phyloP scores from a whole-genome alignment of 1,140 invertebrate genomes.

The Scaptomyza pallida region DNA sequence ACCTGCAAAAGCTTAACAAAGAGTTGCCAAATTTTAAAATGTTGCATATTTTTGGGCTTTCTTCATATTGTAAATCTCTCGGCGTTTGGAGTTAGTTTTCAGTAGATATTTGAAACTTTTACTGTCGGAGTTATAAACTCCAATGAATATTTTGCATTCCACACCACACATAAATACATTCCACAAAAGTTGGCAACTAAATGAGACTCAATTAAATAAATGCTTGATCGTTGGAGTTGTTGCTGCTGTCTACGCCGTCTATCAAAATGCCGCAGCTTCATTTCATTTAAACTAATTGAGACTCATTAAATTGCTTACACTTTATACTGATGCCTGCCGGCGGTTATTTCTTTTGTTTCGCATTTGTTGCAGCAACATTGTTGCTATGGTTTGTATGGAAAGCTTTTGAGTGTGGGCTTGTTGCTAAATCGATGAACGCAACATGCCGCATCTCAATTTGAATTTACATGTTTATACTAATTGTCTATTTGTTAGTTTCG shows the following conservation, averaged over 20 bases:
- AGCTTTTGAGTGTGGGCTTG: slow-evolving; percentile 22
- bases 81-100: neutral
- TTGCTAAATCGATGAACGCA: slow-evolving; percentile 27
- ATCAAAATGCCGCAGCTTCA: slow-evolving; percentile 49
- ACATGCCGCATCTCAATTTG: slow-evolving; percentile 24
- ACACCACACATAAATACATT: neutral
- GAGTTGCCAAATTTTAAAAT: neutral
- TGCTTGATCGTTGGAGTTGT: slow-evolving; percentile 21
- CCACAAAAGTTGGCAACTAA: slow-evolving; percentile 16
- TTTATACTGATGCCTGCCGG: slow-evolving; percentile 13
- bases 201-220: slow-evolving; percentile 64
- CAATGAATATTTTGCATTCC: slow-evolving; percentile 1
- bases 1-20: too few relatives aligned
- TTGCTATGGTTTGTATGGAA: slow-evolving; percentile 17
- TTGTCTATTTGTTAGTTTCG: slow-evolving; percentile 10
- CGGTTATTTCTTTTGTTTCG: neutral
- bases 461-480: slow-evolving; percentile 21
- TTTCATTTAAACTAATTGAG: slow-evolving; percentile 65
- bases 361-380: slow-evolving; percentile 31
- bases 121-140: neutral
- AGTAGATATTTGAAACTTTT: neutral
- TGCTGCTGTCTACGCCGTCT: slow-evolving; percentile 24
- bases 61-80: neutral
- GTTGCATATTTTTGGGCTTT: slow-evolving; percentile 30
- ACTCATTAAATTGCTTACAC: slow-evolving; percentile 42